Conservation (phyloP, 1,140 invertebrate species). For the Luehdorfia chinensis region DNA sequence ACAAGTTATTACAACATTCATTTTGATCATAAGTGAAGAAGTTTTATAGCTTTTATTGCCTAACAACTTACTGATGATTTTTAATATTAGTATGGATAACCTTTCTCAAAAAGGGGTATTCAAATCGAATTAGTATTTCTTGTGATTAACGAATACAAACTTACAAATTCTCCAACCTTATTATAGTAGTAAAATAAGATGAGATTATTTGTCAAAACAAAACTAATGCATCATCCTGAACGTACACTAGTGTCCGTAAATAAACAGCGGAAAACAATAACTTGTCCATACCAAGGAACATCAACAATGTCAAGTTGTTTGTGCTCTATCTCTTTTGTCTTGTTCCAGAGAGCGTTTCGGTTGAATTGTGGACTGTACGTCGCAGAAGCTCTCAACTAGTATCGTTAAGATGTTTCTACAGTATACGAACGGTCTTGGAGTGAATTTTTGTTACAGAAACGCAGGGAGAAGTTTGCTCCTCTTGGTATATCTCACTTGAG, state of each 20-base stretch:
- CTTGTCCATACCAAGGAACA: conserved; percentile 2
- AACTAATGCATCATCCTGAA: conserved; percentile 1
- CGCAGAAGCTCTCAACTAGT: conserved; percentile 7
- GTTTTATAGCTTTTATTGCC: no score
- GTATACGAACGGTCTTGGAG: background rate
- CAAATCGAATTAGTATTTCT: no score
- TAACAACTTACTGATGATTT: no score
- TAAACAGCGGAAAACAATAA: conserved; percentile 14
- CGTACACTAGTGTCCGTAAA: background rate
- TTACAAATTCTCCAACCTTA: background rate
- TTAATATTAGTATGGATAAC: no score
- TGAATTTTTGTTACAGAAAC: conserved; percentile 1
- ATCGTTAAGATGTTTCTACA: conserved; percentile 13
- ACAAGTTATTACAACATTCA: no score
- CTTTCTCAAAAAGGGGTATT: no score
- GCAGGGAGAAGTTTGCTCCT: background rate
- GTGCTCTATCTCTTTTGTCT: conserved; percentile 8
- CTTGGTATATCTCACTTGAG: conserved; percentile 5
- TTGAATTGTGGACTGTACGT: conserved; percentile 1
- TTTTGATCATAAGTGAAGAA: no score
- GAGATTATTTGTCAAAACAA: no score
- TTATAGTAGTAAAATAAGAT: no score
- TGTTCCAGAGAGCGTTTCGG: conserved; percentile 4
- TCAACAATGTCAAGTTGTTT: conserved; percentile 15
- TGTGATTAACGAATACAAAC: no score